Evolutionary conservation across 2,888 invertebrate genomes (phyloP).

Genomic region (Eilema caniola): DNA sequence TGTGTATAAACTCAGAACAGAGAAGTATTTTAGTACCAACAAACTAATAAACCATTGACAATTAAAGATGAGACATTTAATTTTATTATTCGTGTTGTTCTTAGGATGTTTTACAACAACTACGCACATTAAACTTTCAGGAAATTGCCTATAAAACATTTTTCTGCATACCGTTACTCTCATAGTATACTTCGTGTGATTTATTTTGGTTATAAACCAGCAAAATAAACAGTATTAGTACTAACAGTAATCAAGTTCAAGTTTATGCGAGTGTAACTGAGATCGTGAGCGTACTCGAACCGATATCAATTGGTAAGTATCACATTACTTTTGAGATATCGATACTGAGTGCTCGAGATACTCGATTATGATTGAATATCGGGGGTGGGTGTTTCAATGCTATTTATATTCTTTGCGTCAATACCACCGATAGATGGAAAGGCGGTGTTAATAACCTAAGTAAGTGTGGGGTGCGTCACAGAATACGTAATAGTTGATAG

Average conservation of each 20-base stretch:
- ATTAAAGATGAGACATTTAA: constrained; percentile 12
- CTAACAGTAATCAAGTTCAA: constrained; percentile 21
- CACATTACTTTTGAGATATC: constrained; percentile 36
- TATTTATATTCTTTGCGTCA: constrained; percentile 44
- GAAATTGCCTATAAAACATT: constrained; percentile 21
- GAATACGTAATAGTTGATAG: too few relatives aligned
- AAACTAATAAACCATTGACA: constrained; percentile 7
- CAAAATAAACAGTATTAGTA: constrained; percentile 8
- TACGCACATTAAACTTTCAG: constrained; percentile 17
- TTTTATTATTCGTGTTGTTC: constrained; percentile 15
- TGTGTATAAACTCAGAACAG: not conserved
- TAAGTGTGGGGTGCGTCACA: constrained; percentile 10
- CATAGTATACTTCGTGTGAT: constrained; percentile 8
- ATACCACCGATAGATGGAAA: constrained; percentile 38
- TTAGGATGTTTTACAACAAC: constrained; percentile 15
- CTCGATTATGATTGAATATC: constrained; percentile 36
- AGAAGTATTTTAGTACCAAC: not conserved
- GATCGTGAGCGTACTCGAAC: constrained; percentile 25
- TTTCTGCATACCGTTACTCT: constrained; percentile 15
- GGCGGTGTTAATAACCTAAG: not conserved
- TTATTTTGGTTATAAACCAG: constrained; percentile 10
- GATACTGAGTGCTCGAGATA: constrained; percentile 24
- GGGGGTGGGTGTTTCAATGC: constrained; percentile 20
- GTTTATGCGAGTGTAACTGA: constrained; percentile 26
- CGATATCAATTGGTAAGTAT: constrained; percentile 34